Base-by-base conservation (phyloP, 2,888 invertebrate species). In the Drosophila atroscutellata region DNA sequence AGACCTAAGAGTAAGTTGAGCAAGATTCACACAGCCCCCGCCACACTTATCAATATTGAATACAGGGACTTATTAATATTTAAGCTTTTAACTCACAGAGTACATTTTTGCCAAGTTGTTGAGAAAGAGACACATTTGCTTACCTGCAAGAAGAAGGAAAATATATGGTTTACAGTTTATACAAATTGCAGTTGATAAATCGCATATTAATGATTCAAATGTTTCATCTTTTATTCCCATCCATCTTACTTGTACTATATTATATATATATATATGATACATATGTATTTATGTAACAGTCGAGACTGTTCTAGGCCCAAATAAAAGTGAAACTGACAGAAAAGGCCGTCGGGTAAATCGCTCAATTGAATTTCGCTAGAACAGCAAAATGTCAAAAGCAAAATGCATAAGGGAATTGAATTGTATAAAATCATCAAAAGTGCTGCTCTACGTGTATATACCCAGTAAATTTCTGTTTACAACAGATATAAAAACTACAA, bases 281-380 rank as follows among this genome's bases (percentile, higher is more conserved):
- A 28, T n/a, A n/a, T 9, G 5, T 32, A 39, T 51, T 9, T 61
- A 42, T 45, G 13, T 13, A 45, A n/a, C 5, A 24, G 4, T 32
- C 9, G 39, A 45, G 62, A 47, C 60, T 56, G 20, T 77, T 71
- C 81, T 81, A 81, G 77, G 60, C 62, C 52, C 65, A 76, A 62
- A 63, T 50, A 68, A 78, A 69, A 73, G 62, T 63, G 63, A 69
- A 64, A 73, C 47, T 69, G 81, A 72, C 78, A 64, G 49, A 66
- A 66, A 63, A 81, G 81, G 77, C 51, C 78, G 55, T 36, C 65
- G 26, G 42, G 54, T 65, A 63, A 68, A 68, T 76, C 67, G 61
- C 56, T 80, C 77, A 72, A 84, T 83, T 79, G 30, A 45, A 62
- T 62, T 73, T 73, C 34, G 57, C 32, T 54, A 36, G 37, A 37